Base-by-base conservation (phyloP, 2,888 invertebrate genomes). In the Drosophila dives region DNA sequence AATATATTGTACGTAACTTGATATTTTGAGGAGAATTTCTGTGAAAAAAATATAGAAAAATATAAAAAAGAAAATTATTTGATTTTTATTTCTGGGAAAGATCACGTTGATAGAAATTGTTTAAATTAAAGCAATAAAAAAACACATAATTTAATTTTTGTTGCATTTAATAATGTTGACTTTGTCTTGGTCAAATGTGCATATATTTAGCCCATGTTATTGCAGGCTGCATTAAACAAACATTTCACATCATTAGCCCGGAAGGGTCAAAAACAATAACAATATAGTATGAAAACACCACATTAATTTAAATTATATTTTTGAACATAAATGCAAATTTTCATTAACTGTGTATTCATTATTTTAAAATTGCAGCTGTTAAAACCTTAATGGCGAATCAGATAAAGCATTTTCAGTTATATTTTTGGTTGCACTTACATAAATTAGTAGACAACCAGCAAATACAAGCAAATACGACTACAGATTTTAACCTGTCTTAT, bases 21-120 rank as follows among this genome's bases (percentile, higher is more conserved):
- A 91, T 91, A 91, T 91, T 91, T 91, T 91, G 91, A 91, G 89
- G 91, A 91, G 90, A 91, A 90, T 90, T 91, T 91, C 91, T 91
- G 90, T 91, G 91, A 91, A 45, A 90, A 90, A 90, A 88, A 81
- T 72, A 80, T 77, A 79, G 77, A 77, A 77, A 86, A 79, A 80
- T 78, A 78, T 77, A 80, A 86, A 80, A 82, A 81, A n/a, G 65
- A 59, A 55, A 56, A 17, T 48, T 33, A 56, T 48, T 29, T 53
- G 34, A 75, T 80, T 83, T 86, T 82, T 72, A 80, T 82, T 85
- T 80, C 15, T 45, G 50, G 38, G 55, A 11, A 26, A 48, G 23
- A 42, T 0, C 7, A 23, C 15, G 1, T 20, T 20, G 12, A 5
- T 12, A 12, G 20, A 42, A 11, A 42, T 11, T 42, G 11, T 42